phyloP scores from a whole-genome alignment of 2,888 invertebrate genomes.

The Drosophila buzzatii region DNA sequence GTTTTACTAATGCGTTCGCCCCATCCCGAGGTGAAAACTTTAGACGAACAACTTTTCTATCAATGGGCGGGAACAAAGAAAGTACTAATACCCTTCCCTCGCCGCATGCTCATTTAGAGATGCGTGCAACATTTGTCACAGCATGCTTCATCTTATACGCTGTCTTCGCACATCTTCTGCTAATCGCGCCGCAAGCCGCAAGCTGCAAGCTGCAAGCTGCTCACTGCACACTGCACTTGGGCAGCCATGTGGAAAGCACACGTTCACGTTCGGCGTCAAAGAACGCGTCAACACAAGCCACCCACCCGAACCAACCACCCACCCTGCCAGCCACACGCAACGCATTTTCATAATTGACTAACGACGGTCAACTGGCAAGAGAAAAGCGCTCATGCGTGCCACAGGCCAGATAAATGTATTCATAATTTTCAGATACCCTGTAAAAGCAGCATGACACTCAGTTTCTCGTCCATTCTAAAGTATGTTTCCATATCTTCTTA shows the following conservation, averaged over 20 bases:
- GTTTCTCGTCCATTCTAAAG: background rate
- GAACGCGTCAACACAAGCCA: conserved; percentile 43
- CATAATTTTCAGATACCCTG: conserved; percentile 28
- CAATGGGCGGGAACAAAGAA: conserved; percentile 71
- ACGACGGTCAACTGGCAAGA: conserved; percentile 40
- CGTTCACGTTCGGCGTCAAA: conserved; percentile 45
- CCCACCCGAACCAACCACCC: conserved; percentile 35
- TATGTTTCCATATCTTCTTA: background rate
- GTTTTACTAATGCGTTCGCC: conserved; percentile 20
- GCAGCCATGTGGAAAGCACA: conserved; percentile 48
- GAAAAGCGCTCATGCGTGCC: conserved; percentile 49
- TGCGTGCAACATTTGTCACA: conserved; percentile 51
- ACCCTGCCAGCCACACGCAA: conserved; percentile 10
- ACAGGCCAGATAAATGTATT: conserved; percentile 40
- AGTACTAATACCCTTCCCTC: conserved; percentile 26
- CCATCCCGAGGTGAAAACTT: conserved; percentile 35
- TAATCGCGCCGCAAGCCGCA: conserved; percentile 17
- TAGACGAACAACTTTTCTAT: conserved; percentile 54
- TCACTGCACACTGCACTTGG: conserved; percentile 56
- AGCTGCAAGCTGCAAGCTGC: conserved; percentile 14
- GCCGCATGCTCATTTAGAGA: background rate
- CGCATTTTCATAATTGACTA: conserved; percentile 50
- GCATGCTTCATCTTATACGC: conserved; percentile 10
- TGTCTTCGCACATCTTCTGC: conserved; percentile 3
- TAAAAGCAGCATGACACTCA: background rate